A percentile compares a stretch with the other conserved stretches of the same genome.
Conservation (phyloP, 2,888 invertebrate genomes). For the Polyommatus iphigenia region DNA sequence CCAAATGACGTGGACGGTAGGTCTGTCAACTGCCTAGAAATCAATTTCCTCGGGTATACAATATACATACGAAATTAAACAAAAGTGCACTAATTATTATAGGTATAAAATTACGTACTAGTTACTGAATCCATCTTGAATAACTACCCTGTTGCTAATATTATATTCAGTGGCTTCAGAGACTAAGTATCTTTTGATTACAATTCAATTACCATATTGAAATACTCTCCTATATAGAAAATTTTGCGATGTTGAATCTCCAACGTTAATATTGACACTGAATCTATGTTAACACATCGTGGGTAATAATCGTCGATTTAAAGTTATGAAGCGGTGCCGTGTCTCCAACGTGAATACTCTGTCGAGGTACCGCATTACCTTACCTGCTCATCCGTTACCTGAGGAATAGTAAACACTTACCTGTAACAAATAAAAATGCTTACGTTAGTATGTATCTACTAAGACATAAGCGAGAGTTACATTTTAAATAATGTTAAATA, state of each 20-base stretch:
- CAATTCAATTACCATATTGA: too few relatives aligned
- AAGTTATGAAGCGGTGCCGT: constrained; percentile 7
- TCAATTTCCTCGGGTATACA: too few relatives aligned
- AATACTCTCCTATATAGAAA: too few relatives aligned
- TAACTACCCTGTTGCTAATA: neutral
- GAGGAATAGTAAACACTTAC: neutral
- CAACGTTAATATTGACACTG: neutral
- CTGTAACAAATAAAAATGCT: constrained; percentile 14
- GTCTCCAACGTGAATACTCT: constrained; percentile 1
- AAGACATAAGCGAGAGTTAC: neutral
- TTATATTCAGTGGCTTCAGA: neutral
- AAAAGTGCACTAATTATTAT: too few relatives aligned
- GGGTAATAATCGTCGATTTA: neutral
- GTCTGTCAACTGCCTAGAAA: too few relatives aligned
- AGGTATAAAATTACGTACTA: too few relatives aligned
- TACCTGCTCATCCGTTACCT: neutral
- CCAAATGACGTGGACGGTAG: too few relatives aligned
- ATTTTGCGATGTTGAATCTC: too few relatives aligned
- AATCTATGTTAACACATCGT: neutral
- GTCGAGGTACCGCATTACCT: neutral
- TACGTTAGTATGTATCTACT: neutral
- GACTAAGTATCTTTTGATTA: too few relatives aligned
- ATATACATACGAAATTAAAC: too few relatives aligned
- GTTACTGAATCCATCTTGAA: too few relatives aligned
- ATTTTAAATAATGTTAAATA: too few relatives aligned